A percentile compares a stretch with the other conserved stretches of the same genome.
Evolutionary conservation across 2,113 vertebrate genomes (phyloP).

Genomic region (Triplophysa dalaica): DNA sequence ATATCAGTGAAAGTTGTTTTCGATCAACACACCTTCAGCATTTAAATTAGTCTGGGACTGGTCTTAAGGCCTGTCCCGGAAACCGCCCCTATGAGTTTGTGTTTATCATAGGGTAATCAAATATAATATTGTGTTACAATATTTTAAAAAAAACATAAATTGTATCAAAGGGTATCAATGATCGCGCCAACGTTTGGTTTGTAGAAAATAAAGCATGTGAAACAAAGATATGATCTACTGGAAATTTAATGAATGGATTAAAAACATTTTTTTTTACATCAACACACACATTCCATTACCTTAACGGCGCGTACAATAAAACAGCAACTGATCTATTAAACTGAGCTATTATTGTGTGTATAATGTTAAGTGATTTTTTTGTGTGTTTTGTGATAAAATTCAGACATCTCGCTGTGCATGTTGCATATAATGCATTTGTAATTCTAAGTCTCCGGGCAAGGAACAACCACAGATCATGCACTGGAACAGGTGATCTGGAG

Average conservation of each 20-base stretch:
- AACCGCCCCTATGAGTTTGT: too few relatives aligned
- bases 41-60: too few relatives aligned
- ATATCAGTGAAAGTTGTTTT: too few relatives aligned
- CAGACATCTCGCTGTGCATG: slow-evolving; percentile 77
- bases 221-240: slow-evolving; percentile 9
- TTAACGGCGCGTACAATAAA: slow-evolving; percentile 30
- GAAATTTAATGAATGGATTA: slow-evolving; percentile 40
- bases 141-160: too few relatives aligned
- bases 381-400: slow-evolving; percentile 55
- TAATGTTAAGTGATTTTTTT: background rate
- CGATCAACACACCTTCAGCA: too few relatives aligned
- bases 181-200: background rate
- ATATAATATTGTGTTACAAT: too few relatives aligned
- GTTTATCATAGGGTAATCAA: too few relatives aligned
- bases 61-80: too few relatives aligned
- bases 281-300: slow-evolving; percentile 21
- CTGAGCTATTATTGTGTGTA: background rate
- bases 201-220: slow-evolving; percentile 13
- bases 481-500: slow-evolving; percentile 70
- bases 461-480: slow-evolving; percentile 79
- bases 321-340: background rate
- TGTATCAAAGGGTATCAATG: too few relatives aligned
- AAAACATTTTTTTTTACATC: slow-evolving; percentile 24
- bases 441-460: slow-evolving; percentile 72
- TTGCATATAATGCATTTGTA: slow-evolving; percentile 80